A percentile compares a stretch with the other conserved stretches of the same genome.
These are phyloP conservation scores for Drosophila lacertosa DNA, from an alignment of 1,140 invertebrate genomes.

Conservation along the genomic window DNA sequence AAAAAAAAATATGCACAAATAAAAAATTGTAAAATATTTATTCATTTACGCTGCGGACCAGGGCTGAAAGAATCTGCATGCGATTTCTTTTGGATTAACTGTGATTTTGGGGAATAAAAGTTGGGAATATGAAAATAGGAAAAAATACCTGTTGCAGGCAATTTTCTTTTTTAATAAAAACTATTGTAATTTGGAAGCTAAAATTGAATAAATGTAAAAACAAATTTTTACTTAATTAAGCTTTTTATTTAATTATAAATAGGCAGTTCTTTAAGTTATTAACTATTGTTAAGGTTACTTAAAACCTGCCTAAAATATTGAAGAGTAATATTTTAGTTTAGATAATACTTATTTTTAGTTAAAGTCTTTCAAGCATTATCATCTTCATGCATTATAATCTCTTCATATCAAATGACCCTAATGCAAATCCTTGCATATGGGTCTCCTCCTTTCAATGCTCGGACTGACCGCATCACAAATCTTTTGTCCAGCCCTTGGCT, in stretches of 20 bases:
- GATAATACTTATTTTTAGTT: neutral
- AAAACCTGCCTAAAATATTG: too few species aligned
- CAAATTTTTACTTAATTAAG: too few species aligned
- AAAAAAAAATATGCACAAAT: constrained; percentile 49
- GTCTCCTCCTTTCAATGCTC: neutral
- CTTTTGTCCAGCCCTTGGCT: constrained; percentile 35
- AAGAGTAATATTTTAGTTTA: too few species aligned
- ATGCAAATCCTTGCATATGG: neutral
- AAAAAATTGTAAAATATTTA: constrained; percentile 75
- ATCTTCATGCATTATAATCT: too few species aligned
- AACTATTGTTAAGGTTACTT: too few species aligned
- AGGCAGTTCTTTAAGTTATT: too few species aligned
- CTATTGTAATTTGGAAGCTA: neutral
- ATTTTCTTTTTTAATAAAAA: too few species aligned
- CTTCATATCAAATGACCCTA: neutral
- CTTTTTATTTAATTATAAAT: neutral
- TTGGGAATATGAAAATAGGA: neutral
- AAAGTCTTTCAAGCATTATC: too few species aligned
- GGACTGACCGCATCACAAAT: constrained; percentile 20
- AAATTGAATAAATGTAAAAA: too few species aligned
- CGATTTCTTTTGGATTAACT: constrained; percentile 3
- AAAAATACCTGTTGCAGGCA: too few species aligned
- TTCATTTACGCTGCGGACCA: constrained; percentile 68
- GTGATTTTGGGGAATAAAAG: neutral
- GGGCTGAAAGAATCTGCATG: constrained; percentile 40